Percentiles rank a stretch among this genome's conserved stretches.
Conservation (phyloP, 1,140 invertebrate genomes). For the Sesamia nonagrioides region DNA sequence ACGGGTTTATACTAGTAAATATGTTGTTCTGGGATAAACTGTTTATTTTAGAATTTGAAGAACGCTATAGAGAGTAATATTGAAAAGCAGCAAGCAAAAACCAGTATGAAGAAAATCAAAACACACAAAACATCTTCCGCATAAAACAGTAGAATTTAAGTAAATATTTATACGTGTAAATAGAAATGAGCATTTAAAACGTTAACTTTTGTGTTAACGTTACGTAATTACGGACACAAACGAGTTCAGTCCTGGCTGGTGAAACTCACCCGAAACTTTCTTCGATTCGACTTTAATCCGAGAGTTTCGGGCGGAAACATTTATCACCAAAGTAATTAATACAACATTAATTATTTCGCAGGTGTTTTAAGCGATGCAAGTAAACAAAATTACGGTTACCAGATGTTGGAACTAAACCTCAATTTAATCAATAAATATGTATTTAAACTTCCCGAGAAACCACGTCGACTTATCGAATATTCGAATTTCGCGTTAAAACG, state of each 20-base stretch:
- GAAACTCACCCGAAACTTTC: constrained; percentile 22
- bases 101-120: constrained; percentile 10
- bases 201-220: neutral
- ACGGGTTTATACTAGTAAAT: constrained; percentile 28
- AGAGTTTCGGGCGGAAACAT: constrained; percentile 31
- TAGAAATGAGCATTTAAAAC: neutral
- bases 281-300: neutral
- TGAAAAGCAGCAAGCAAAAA: constrained; percentile 3
- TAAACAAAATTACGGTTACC: constrained; percentile 24
- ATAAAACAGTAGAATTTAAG: neutral
- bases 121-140: neutral
- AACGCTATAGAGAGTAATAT: neutral
- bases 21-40: constrained; percentile 13
- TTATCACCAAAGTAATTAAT: constrained; percentile 33
- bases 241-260: neutral
- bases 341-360: constrained; percentile 41
- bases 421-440: constrained; percentile 42
- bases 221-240: constrained; percentile 24
- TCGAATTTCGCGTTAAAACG: constrained; percentile 34
- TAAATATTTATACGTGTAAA: neutral
- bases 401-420: constrained; percentile 44
- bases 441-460: constrained; percentile 25
- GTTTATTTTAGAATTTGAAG: constrained; percentile 5
- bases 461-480: constrained; percentile 28
- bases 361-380: constrained; percentile 28